Evolutionary conservation across 2,797 vertebrate species (phyloP).

Genomic region (Nyctalus aviator): DNA sequence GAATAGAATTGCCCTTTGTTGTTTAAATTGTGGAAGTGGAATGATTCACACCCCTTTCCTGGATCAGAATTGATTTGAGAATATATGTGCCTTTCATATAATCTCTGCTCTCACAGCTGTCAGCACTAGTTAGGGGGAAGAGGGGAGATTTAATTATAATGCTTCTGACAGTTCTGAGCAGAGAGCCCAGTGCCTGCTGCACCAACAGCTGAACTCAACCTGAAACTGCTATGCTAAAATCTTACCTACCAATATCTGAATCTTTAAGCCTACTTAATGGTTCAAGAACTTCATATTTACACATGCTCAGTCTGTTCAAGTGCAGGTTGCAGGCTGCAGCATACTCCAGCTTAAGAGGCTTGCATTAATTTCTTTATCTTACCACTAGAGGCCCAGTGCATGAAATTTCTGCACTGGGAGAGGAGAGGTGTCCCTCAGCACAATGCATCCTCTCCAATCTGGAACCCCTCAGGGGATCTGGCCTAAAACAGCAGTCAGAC

Average conservation of each 20-base stretch:
- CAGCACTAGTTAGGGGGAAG: conserved; percentile 77
- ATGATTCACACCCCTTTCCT: conserved; percentile 61
- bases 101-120: conserved; percentile 82
- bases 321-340: background rate
- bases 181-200: conserved; percentile 77
- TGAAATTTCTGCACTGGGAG: too few relatives aligned
- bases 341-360: background rate
- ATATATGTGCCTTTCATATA: conserved; percentile 34
- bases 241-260: conserved; percentile 73
- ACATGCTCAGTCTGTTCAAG: conserved; percentile 34
- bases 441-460: too few relatives aligned
- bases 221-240: conserved; percentile 74
- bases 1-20: conserved; percentile 55
- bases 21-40: conserved; percentile 73
- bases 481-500: too few relatives aligned
- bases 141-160: conserved; percentile 83
- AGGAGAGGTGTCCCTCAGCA: too few relatives aligned
- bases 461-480: too few relatives aligned
- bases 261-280: conserved; percentile 69
- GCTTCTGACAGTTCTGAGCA: conserved; percentile 78
- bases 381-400: background rate
- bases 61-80: conserved; percentile 69
- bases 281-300: conserved; percentile 41
- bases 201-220: conserved; percentile 85
- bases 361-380: background rate